These are phyloP conservation scores for Glandiceps talaboti DNA, from an alignment of 53 echinoderm and acorn worm species.

Conservation along the genomic window DNA sequence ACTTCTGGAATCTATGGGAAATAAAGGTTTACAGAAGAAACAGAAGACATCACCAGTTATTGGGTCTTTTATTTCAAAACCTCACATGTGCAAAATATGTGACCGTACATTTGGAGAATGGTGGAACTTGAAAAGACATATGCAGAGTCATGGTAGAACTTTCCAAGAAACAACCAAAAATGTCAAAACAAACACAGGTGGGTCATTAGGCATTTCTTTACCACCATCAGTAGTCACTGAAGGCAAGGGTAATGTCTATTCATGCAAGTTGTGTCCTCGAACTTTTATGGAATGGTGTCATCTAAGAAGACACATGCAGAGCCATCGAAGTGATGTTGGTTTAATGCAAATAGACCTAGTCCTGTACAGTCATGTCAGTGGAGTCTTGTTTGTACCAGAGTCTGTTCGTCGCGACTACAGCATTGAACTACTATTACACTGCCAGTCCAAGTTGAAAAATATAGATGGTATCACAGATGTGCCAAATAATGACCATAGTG, in stretches of 20 bases:
- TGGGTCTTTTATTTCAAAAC: not conserved
- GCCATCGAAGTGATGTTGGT: not conserved
- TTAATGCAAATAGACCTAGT: not conserved
- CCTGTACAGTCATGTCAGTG: not conserved
- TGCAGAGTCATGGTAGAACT: not conserved
- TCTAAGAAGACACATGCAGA: not conserved
- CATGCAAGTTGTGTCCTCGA: not conserved
- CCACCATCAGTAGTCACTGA: not conserved
- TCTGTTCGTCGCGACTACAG: not conserved
- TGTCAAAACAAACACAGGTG: too few species aligned
- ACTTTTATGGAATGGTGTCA: not conserved
- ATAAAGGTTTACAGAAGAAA: not conserved
- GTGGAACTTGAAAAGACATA: not conserved
- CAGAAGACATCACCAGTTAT: not conserved
- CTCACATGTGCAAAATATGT: not conserved
- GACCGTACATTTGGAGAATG: not conserved
- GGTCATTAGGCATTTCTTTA: not conserved
- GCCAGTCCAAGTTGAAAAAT: not conserved
- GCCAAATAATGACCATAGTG: not conserved
- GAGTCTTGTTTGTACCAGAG: not conserved
- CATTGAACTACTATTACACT: not conserved
- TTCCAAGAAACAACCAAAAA: too few species aligned
- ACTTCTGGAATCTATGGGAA: not conserved
- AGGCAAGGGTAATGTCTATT: not conserved
- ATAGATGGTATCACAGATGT: not conserved